phyloP scores from a whole-genome alignment of 2,888 invertebrate species.

The Philereme vetulata region DNA sequence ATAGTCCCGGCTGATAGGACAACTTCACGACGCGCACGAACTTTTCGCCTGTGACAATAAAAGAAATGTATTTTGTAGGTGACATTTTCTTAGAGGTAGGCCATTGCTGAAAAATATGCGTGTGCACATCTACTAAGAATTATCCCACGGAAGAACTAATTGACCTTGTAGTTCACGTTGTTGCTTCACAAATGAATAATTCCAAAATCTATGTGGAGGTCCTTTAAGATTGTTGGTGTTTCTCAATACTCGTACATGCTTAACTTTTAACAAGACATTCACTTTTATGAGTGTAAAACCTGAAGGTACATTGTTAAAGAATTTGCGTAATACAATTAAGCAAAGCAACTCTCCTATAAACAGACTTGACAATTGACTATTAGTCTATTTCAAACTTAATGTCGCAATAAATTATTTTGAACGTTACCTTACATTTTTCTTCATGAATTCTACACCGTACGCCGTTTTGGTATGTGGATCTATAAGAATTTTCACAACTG shows the following conservation, averaged over 20 bases:
- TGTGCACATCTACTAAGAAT: too few species aligned
- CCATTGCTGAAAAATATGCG: background rate
- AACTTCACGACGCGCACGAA: conserved; percentile 88
- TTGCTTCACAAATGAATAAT: background rate
- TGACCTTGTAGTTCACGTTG: background rate
- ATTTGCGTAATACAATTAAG: conserved; percentile 26
- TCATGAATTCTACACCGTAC: conserved; percentile 87
- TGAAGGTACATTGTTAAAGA: conserved; percentile 20
- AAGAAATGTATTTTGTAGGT: background rate
- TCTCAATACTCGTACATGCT: conserved; percentile 2
- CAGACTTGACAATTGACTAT: conserved; percentile 11
- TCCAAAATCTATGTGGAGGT: background rate
- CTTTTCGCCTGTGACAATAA: conserved; percentile 53
- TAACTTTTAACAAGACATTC: conserved; percentile 16
- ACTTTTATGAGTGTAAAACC: conserved; percentile 18
- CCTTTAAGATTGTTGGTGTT: conserved; percentile 6
- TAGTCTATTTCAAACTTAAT: conserved; percentile 10
- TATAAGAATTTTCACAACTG: conserved; percentile 87
- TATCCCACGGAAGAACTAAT: too few species aligned
- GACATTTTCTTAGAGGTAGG: background rate
- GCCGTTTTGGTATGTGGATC: conserved; percentile 85
- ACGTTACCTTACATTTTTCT: conserved; percentile 78
- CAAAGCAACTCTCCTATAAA: conserved; percentile 18
- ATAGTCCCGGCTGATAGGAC: conserved; percentile 92
- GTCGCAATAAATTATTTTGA: background rate